Conservation (phyloP, 2,888 invertebrate genomes). For the Pasiphila rectangulata region DNA sequence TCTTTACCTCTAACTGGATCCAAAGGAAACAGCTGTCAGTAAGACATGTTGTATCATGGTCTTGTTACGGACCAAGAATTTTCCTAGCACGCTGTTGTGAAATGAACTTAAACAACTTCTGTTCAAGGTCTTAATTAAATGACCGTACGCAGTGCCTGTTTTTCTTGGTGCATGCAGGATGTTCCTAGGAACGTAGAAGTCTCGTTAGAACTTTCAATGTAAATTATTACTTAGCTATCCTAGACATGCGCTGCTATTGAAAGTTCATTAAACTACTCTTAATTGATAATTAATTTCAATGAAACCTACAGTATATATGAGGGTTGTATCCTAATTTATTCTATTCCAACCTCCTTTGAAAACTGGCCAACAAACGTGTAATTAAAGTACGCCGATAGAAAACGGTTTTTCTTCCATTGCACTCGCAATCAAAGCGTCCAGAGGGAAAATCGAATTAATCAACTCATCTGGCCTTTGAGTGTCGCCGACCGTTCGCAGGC, state of each 20-base stretch:
- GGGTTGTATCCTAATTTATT: background rate
- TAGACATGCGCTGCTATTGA: background rate
- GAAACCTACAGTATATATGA: too few relatives aligned
- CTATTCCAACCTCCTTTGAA: conserved; percentile 7
- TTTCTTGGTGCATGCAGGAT: conserved; percentile 28
- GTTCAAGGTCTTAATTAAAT: conserved; percentile 1
- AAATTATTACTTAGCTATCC: conserved; percentile 21
- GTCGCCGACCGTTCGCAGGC: conserved; percentile 52
- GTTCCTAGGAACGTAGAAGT: conserved; percentile 16
- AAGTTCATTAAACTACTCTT: background rate
- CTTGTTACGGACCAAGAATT: conserved; percentile 31
- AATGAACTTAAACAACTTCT: conserved; percentile 6
- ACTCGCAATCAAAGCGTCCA: conserved; percentile 66
- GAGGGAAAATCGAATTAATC: conserved; percentile 70
- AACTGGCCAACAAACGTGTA: conserved; percentile 26
- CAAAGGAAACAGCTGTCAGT: conserved; percentile 54
- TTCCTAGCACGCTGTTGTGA: conserved; percentile 10
- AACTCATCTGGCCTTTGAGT: conserved; percentile 66
- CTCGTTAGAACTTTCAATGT: conserved; percentile 25
- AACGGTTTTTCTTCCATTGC: conserved; percentile 52
- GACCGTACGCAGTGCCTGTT: conserved; percentile 20
- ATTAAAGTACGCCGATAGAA: conserved; percentile 45
- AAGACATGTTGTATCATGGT: conserved; percentile 44
- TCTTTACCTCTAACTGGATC: conserved; percentile 34
- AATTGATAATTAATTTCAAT: too few relatives aligned